Conservation (phyloP, 1,140 invertebrate genomes). For the Aphaenogaster ashmeadi region DNA sequence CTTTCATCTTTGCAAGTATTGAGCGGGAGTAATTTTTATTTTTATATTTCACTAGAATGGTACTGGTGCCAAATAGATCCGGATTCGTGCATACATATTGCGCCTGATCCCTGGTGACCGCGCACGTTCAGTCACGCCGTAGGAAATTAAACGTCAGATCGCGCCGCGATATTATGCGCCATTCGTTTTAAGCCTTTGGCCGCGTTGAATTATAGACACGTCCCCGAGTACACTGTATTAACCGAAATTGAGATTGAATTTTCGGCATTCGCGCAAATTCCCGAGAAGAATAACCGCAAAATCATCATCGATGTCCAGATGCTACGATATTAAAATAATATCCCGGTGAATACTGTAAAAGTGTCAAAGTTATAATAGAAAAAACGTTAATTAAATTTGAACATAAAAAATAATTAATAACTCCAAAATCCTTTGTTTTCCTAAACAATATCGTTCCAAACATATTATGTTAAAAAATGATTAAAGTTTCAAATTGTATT, state of each 20-base stretch:
- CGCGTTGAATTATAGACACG: slow-evolving; percentile 24
- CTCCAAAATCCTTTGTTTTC: not conserved
- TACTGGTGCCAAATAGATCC: not conserved
- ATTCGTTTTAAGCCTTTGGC: slow-evolving; percentile 35
- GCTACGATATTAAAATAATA: slow-evolving; percentile 12
- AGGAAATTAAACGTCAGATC: slow-evolving; percentile 62
- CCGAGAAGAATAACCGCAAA: not conserved
- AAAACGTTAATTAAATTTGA: not conserved
- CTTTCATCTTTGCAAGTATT: not conserved
- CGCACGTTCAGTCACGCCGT: slow-evolving; percentile 20
- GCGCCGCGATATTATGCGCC: slow-evolving; percentile 38
- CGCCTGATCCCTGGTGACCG: not conserved
- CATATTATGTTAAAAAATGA: not conserved
- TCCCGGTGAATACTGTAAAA: not conserved
- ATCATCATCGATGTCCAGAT: not conserved
- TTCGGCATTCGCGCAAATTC: not conserved
- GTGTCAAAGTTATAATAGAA: not conserved
- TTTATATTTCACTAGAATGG: not conserved
- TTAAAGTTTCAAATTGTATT: not conserved
- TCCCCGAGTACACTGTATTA: not conserved
- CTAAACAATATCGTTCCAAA: not conserved
- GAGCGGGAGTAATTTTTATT: slow-evolving; percentile 14
- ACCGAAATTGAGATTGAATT: slow-evolving; percentile 54
- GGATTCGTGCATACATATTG: slow-evolving; percentile 18
- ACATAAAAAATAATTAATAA: not conserved